Conservation (phyloP, 2,888 invertebrate species). For the Sphaeridia pumilis region DNA sequence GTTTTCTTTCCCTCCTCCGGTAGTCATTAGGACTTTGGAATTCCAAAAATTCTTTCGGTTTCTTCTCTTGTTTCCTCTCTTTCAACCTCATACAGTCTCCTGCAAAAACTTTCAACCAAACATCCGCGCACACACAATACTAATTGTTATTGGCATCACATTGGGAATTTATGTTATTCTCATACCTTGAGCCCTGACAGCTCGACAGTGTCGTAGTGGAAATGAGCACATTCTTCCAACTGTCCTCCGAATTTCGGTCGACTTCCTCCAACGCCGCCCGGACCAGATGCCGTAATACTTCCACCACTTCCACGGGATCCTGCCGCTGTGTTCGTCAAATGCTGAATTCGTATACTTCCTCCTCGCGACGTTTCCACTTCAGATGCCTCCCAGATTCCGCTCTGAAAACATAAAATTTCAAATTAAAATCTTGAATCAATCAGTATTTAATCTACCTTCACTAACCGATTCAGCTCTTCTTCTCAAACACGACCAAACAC, state of each 20-base stretch:
- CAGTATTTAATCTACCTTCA: neutral
- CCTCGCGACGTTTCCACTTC: slow-evolving; percentile 40
- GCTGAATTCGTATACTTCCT: slow-evolving; percentile 41
- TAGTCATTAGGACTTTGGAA: too few species aligned
- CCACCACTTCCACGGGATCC: slow-evolving; percentile 22
- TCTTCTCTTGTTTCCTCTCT: neutral
- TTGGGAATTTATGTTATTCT: too few species aligned
- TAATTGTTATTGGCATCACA: slow-evolving; percentile 7
- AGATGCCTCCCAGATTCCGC: slow-evolving; percentile 41
- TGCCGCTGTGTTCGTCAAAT: slow-evolving; percentile 38
- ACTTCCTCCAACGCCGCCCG: slow-evolving; percentile 3
- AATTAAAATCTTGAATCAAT: neutral
- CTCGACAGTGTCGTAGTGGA: slow-evolving; percentile 91
- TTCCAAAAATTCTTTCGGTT: too few species aligned
- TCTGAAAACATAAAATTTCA: slow-evolving; percentile 37
- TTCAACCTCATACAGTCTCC: too few species aligned
- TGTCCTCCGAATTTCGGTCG: slow-evolving; percentile 67
- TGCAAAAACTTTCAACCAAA: too few species aligned
- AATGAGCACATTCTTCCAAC: slow-evolving; percentile 94
- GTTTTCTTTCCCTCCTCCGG: neutral
- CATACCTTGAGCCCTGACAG: slow-evolving; percentile 63
- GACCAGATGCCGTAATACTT: slow-evolving; percentile 15
- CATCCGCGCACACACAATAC: too few species aligned
- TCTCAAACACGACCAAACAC: too few species aligned
- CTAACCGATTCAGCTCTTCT: too few species aligned